phyloP scores from a whole-genome alignment of 2,113 vertebrate species.

The Lagopus muta region DNA sequence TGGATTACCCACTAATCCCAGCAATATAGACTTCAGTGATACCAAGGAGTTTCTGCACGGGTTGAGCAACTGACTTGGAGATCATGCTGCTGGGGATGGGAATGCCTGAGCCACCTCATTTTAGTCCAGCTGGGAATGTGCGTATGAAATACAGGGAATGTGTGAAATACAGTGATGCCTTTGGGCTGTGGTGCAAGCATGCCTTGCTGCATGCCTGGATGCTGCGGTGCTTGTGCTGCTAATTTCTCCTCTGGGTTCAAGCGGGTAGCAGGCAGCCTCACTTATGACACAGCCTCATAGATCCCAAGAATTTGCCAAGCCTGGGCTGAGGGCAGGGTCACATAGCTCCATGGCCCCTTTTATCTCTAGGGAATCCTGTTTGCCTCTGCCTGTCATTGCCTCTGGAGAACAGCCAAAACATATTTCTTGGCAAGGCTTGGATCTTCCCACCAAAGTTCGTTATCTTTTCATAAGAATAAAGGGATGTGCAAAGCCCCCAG shows the following conservation, averaged over 20 bases:
- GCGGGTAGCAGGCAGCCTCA: not conserved
- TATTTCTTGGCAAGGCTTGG: constrained; percentile 28
- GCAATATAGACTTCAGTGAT: not conserved
- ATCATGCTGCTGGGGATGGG: not conserved
- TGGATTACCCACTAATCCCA: not conserved
- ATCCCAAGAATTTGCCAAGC: not conserved
- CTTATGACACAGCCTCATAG: not conserved
- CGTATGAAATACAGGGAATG: not conserved
- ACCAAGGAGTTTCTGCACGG: not conserved
- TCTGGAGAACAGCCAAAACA: not conserved
- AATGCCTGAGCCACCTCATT: not conserved
- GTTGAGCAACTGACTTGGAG: not conserved
- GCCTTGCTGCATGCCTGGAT: not conserved
- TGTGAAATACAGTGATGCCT: not conserved
- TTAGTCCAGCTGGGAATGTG: not conserved
- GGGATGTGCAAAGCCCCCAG: not conserved
- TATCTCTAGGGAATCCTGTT: not conserved
- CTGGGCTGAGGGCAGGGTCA: not conserved
- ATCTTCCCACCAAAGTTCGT: constrained; percentile 25
- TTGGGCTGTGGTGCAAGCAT: not conserved
- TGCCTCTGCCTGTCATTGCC: not conserved
- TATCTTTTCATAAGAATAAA: constrained; percentile 10
- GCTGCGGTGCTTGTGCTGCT: not conserved
- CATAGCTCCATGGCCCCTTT: not conserved
- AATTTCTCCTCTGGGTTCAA: not conserved